These are phyloP conservation scores for Pachydiplax longipennis DNA, from an alignment of 2,888 invertebrate genomes.

Conservation along the genomic window DNA sequence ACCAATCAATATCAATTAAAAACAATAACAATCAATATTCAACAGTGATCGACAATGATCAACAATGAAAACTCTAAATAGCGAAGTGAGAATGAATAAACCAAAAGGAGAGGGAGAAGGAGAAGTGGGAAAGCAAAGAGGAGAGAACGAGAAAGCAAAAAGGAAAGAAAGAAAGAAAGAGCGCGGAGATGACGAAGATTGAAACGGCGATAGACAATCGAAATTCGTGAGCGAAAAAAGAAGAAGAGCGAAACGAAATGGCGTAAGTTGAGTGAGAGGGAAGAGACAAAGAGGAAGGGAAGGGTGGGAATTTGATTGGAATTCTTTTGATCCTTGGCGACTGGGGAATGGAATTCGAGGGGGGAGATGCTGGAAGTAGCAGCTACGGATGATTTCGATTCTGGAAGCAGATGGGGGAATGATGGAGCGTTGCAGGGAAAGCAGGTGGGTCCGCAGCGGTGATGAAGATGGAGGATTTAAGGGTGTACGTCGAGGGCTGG, in stretches of 20 bases:
- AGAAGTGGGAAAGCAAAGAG: neutral
- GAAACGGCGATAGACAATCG: neutral
- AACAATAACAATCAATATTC: no score
- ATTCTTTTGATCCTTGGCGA: neutral
- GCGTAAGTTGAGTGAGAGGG: neutral
- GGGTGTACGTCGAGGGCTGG: neutral
- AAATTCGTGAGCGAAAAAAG: neutral
- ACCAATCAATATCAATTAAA: no score
- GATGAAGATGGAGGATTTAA: neutral
- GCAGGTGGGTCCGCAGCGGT: neutral
- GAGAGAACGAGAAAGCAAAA: neutral
- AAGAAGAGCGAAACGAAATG: neutral
- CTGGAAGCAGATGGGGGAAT: neutral
- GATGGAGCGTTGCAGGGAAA: neutral
- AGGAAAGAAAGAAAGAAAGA: neutral
- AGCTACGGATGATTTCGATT: neutral
- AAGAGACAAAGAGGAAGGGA: neutral
- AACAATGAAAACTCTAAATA: no score
- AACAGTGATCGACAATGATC: no score
- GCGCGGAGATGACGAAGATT: neutral
- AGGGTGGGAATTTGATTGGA: slow-evolving; percentile 1
- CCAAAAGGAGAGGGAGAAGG: neutral
- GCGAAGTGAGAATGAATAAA: neutral
- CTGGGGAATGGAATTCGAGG: neutral
- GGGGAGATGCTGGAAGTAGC: neutral